These are phyloP conservation scores for Trematomus loennbergii DNA, from an alignment of 2,113 vertebrate species.

Conservation along the genomic window DNA sequence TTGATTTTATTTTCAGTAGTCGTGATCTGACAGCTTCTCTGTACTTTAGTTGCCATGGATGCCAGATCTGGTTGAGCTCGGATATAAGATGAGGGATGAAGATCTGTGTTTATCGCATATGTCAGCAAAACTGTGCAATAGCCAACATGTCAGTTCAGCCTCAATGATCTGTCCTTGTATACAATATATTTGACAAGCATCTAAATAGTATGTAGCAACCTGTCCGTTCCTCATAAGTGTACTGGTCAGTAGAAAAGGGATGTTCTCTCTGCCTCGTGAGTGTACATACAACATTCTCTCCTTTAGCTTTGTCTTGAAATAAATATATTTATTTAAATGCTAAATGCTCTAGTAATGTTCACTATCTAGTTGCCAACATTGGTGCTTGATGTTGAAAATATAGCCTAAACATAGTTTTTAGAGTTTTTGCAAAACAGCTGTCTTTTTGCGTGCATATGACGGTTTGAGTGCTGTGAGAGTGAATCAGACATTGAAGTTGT, in stretches of 20 bases:
- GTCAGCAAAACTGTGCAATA: slow-evolving; percentile 26
- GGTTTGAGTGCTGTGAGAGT: too few relatives aligned
- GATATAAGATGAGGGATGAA: slow-evolving; percentile 46
- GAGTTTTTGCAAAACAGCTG: background rate
- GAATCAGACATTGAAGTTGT: too few relatives aligned
- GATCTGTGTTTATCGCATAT: slow-evolving; percentile 15
- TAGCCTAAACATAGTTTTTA: too few relatives aligned
- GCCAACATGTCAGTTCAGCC: slow-evolving; percentile 40
- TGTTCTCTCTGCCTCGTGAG: too few relatives aligned
- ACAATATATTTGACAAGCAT: slow-evolving; percentile 31
- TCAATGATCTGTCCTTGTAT: slow-evolving; percentile 8
- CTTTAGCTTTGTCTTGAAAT: background rate
- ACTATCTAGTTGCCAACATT: background rate
- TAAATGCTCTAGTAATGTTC: background rate
- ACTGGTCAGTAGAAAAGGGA: background rate
- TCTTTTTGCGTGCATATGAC: too few relatives aligned
- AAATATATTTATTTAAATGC: background rate
- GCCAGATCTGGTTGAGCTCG: slow-evolving; percentile 53
- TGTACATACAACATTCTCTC: background rate
- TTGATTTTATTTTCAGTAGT: slow-evolving; percentile 28
- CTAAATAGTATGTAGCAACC: slow-evolving; percentile 29
- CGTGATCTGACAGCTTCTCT: slow-evolving; percentile 46
- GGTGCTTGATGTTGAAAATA: background rate
- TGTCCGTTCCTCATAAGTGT: slow-evolving; percentile 10
- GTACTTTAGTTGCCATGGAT: slow-evolving; percentile 54